Base-by-base conservation (phyloP, 1,140 invertebrate genomes). In the Drosophila aff. region DNA sequence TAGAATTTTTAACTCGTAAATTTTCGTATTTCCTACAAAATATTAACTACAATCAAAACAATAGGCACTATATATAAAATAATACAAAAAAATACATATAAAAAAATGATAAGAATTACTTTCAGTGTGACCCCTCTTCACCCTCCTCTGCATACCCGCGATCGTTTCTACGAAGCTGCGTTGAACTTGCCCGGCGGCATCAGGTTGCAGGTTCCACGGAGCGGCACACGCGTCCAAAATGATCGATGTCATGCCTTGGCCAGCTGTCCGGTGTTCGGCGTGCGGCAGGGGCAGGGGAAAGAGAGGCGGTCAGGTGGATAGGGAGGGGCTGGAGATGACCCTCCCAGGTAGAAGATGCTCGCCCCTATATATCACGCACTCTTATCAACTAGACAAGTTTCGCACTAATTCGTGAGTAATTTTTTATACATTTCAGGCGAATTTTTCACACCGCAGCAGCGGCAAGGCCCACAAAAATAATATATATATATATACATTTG, bases 331-430 rank as follows among this genome's bases (percentile, higher is more conserved):
- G 65, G 59, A 62, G 38, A 40, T 62, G 62, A 76, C 64, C 57
- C 63, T 76, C 61, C 44, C 72, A 76, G 74, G 41, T 44, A 68
- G 63, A 50, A 62, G 43, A 57, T 57, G 75, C 64, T 68, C 40
- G 73, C 63, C 55, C 31, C 63, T 59, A 80, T 87, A 75, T 65
- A 78, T 87, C 84, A 87, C 73, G 36, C 18, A 16, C 40, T 26
- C 68, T 87, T 89, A 87, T 89, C 83, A 87, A 77, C 72, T 77
- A 82, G 80, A 89, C 76, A 81, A 81, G 64, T 75, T 75, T 77
- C 66, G 65, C 68, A 65, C 77, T 89, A 87, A 87, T 84, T 87
- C 76, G 73, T 78, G 76, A 65, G 68, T 71, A 63, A 75, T 75
- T 82, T 78, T 75, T 47, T 57, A 57, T 53, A 77, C 40, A 55